Conservation (phyloP, 2,797 vertebrate species). For the Dryobates pubescens region DNA sequence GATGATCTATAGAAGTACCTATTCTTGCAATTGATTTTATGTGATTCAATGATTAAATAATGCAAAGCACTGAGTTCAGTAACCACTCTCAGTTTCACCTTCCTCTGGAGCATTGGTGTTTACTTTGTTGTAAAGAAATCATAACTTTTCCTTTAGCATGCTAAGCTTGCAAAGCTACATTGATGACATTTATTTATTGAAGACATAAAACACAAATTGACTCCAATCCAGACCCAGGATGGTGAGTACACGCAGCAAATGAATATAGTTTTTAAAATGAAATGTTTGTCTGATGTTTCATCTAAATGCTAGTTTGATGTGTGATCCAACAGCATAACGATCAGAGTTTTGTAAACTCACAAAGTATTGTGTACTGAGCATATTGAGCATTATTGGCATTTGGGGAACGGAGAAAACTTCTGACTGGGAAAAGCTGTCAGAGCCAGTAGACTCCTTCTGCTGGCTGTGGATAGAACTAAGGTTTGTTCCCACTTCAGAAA, state of each 20-base stretch:
- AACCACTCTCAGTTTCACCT: neutral
- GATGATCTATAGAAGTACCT: neutral
- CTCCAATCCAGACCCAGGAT: constrained; percentile 6
- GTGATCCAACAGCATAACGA: constrained; percentile 19
- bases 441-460: neutral
- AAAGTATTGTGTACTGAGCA: neutral
- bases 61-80: neutral
- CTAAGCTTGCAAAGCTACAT: neutral
- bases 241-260: neutral
- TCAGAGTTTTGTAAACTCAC: constrained; percentile 8
- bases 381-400: neutral
- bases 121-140: constrained; percentile 5
- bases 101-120: neutral
- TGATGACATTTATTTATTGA: constrained; percentile 26
- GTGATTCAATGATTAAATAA: neutral
- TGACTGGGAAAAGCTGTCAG: neutral
- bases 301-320: constrained; percentile 24
- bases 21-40: neutral
- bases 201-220: constrained; percentile 26
- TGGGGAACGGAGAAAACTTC: neutral
- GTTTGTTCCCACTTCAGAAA: neutral
- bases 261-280: neutral
- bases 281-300: constrained; percentile 12
- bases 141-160: neutral
- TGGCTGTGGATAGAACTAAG: neutral